These are phyloP conservation scores for Nemapogon koenigi DNA, from an alignment of 2,888 invertebrate species.

Conservation along the genomic window DNA sequence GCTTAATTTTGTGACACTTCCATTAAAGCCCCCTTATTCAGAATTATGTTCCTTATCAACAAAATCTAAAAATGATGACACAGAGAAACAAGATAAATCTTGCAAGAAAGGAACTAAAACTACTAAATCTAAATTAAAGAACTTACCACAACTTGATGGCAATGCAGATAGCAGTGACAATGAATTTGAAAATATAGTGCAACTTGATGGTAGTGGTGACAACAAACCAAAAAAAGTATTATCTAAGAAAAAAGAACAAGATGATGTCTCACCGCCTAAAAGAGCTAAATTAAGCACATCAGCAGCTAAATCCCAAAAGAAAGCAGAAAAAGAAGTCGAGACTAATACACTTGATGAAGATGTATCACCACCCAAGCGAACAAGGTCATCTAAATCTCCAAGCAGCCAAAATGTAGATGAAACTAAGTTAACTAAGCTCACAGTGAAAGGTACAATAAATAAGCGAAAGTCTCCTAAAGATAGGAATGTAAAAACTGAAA, in stretches of 20 bases:
- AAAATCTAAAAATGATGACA: slow-evolving; percentile 27
- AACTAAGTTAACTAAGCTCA: not conserved
- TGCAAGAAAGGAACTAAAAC: slow-evolving; percentile 18
- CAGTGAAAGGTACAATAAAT: not conserved
- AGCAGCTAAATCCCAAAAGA: slow-evolving; percentile 9
- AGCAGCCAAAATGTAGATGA: not conserved
- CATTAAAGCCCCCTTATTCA: slow-evolving; percentile 70
- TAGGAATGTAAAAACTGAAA: too few species aligned
- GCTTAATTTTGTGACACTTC: slow-evolving; percentile 79
- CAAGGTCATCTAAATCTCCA: not conserved
- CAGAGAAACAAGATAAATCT: too few species aligned
- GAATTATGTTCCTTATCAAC: slow-evolving; percentile 69
- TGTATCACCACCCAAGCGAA: slow-evolving; percentile 5
- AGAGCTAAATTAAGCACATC: slow-evolving; percentile 22
- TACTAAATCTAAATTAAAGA: slow-evolving; percentile 21
- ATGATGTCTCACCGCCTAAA: slow-evolving; percentile 39
- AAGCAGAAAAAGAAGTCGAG: slow-evolving; percentile 15
- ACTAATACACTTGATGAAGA: slow-evolving; percentile 14
- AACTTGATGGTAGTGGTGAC: slow-evolving; percentile 44
- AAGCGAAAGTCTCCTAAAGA: too few species aligned
- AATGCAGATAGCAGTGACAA: slow-evolving; percentile 23
- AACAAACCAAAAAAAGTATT: slow-evolving; percentile 10
- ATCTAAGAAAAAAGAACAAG: slow-evolving; percentile 8
- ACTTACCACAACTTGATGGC: slow-evolving; percentile 64
- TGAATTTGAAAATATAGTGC: slow-evolving; percentile 28